Percentiles rank a stretch among this genome's conserved stretches.
Conservation (phyloP, 2,113 vertebrate genomes). For the Syngnathus floridae region DNA sequence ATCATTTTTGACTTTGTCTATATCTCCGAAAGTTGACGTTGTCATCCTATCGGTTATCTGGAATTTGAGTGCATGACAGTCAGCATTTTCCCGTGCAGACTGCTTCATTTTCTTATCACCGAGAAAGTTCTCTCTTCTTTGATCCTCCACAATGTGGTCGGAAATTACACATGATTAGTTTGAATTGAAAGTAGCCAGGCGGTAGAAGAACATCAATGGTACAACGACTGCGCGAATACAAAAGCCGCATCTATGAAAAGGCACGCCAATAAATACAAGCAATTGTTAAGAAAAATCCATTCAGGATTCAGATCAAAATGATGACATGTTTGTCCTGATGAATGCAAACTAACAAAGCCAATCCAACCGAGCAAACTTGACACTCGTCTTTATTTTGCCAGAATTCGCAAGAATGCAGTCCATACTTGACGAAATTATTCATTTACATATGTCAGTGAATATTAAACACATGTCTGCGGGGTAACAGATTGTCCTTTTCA, state of each 20-base stretch:
- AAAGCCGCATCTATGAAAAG: not conserved
- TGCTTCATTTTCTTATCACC: constrained; percentile 2
- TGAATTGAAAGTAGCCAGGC: not conserved
- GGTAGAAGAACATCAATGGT: not conserved
- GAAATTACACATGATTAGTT: constrained; percentile 3
- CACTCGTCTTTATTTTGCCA: not conserved
- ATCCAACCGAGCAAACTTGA: not conserved
- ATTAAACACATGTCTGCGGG: constrained; percentile 61
- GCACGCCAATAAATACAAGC: not conserved
- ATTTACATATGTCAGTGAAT: constrained; percentile 65
- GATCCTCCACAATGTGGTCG: not conserved
- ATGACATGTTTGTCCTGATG: not conserved
- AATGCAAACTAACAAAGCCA: not conserved
- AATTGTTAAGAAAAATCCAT: not conserved
- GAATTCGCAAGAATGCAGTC: constrained; percentile 5
- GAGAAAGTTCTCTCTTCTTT: constrained; percentile 1
- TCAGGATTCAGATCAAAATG: too few relatives aligned
- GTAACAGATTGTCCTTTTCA: constrained; percentile 69
- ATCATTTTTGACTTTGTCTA: not conserved
- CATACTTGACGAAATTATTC: constrained; percentile 63
- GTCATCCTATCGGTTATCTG: constrained; percentile 4
- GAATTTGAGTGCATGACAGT: not conserved
- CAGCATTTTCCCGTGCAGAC: constrained; percentile 4
- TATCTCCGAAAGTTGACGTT: not conserved
- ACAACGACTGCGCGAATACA: not conserved